A percentile compares a stretch with the other conserved stretches of the same genome.
phyloP scores from a whole-genome alignment of 2,888 invertebrate species.

The Caenorhabditis sulstoni region DNA sequence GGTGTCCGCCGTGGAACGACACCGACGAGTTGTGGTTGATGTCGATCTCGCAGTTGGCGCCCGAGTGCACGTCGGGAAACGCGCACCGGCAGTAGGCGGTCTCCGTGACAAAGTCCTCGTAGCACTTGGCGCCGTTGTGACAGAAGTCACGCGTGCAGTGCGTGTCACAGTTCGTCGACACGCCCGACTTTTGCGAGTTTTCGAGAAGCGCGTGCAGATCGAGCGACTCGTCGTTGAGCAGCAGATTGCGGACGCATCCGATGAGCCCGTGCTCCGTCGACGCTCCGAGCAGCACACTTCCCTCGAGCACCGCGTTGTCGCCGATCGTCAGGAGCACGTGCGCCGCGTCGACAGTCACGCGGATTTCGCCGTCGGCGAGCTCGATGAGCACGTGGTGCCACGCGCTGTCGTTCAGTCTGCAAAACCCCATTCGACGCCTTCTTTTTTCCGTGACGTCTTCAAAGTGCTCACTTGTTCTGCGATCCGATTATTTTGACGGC shows the following conservation, averaged over 20 bases:
- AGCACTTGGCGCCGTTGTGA: constrained; percentile 68
- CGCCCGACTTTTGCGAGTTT: constrained; percentile 14
- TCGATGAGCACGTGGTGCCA: constrained; percentile 77
- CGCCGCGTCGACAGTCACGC: constrained; percentile 56
- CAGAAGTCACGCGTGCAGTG: constrained; percentile 51
- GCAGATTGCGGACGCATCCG: constrained; percentile 72
- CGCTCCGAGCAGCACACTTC: constrained; percentile 44
- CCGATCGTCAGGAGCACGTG: constrained; percentile 38
- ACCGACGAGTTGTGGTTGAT: constrained; percentile 72
- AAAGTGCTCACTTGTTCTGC: constrained; percentile 36
- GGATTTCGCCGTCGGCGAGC: constrained; percentile 65
- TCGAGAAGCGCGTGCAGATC: constrained; percentile 30
- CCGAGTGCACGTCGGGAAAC: constrained; percentile 72
- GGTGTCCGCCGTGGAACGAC: constrained; percentile 74
- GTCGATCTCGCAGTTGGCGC: constrained; percentile 74
- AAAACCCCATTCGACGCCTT: not conserved
- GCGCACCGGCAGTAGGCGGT: constrained; percentile 71
- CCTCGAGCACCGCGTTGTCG: constrained; percentile 48
- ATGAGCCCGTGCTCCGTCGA: too few relatives aligned
- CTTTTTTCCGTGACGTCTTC: not conserved
- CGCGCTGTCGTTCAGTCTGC: constrained; percentile 72
- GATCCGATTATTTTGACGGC: constrained; percentile 36
- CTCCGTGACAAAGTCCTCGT: constrained; percentile 70
- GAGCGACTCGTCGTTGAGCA: constrained; percentile 58
- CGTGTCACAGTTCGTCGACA: constrained; percentile 38